phyloP scores from a whole-genome alignment of 2,113 vertebrate species.

The Hippocampus barbouri region DNA sequence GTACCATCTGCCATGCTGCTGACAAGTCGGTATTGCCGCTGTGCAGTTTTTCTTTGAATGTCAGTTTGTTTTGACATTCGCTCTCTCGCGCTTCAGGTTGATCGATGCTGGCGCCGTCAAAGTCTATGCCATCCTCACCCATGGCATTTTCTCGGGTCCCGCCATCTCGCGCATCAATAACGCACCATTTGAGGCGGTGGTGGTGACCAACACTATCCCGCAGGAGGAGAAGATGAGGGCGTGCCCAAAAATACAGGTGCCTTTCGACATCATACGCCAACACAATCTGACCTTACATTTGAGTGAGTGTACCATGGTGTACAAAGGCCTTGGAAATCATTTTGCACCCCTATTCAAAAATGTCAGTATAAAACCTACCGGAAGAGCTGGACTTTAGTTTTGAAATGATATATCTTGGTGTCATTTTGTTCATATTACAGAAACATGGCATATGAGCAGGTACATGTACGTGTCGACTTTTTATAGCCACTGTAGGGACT shows the following conservation, averaged over 20 bases:
- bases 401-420: too few relatives aligned
- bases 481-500: too few relatives aligned
- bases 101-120: slow-evolving; percentile 88
- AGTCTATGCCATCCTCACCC: slow-evolving; percentile 93
- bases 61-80: background rate
- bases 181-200: slow-evolving; percentile 89
- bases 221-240: slow-evolving; percentile 95
- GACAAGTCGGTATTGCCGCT: slow-evolving; percentile 77
- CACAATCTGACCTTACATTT: background rate
- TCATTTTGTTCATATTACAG: too few relatives aligned
- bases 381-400: too few relatives aligned
- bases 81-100: slow-evolving; percentile 65
- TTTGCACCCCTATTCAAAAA: too few relatives aligned
- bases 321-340: too few relatives aligned
- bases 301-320: background rate
- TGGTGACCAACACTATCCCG: slow-evolving; percentile 94
- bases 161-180: slow-evolving; percentile 93
- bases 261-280: background rate
- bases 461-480: too few relatives aligned
- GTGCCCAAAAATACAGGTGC: slow-evolving; percentile 93
- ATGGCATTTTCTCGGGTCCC: slow-evolving; percentile 93
- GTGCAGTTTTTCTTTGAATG: too few relatives aligned
- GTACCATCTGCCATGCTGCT: slow-evolving; percentile 90
- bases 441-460: too few relatives aligned
- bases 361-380: too few relatives aligned